phyloP scores from a whole-genome alignment of 2,888 invertebrate genomes.

The Agriotes lineatus region DNA sequence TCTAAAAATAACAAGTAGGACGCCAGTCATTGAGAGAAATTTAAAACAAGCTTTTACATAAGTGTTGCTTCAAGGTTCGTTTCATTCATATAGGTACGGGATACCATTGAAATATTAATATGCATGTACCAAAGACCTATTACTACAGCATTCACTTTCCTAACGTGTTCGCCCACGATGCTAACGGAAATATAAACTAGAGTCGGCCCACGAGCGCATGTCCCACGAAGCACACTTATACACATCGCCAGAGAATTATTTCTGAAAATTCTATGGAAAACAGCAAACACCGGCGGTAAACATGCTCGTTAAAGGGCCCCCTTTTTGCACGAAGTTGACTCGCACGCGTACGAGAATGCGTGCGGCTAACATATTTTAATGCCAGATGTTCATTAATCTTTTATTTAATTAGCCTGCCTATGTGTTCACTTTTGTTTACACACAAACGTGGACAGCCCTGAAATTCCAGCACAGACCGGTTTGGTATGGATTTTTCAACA shows the following conservation, averaged over 20 bases:
- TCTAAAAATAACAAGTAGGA: slow-evolving; percentile 11
- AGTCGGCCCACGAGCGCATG: slow-evolving; percentile 35
- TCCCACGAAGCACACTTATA: background rate
- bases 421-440: background rate
- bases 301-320: background rate
- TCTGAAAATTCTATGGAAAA: background rate
- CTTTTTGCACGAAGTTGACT: background rate
- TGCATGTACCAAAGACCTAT: slow-evolving; percentile 24
- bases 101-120: slow-evolving; percentile 25
- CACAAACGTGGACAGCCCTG: background rate
- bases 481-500: background rate
- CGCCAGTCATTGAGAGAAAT: slow-evolving; percentile 22
- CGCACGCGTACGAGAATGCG: background rate
- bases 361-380: background rate
- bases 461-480: slow-evolving; percentile 1
- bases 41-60: slow-evolving; percentile 20
- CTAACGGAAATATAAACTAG: slow-evolving; percentile 47
- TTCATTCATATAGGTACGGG: slow-evolving; percentile 18
- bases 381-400: slow-evolving; percentile 4
- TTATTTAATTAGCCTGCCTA: slow-evolving; percentile 1
- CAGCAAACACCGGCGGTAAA: background rate
- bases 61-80: slow-evolving; percentile 16
- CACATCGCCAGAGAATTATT: background rate
- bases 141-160: slow-evolving; percentile 41
- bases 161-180: slow-evolving; percentile 46